phyloP scores from a whole-genome alignment of 2,113 vertebrate genomes.

The Zapornia atra region DNA sequence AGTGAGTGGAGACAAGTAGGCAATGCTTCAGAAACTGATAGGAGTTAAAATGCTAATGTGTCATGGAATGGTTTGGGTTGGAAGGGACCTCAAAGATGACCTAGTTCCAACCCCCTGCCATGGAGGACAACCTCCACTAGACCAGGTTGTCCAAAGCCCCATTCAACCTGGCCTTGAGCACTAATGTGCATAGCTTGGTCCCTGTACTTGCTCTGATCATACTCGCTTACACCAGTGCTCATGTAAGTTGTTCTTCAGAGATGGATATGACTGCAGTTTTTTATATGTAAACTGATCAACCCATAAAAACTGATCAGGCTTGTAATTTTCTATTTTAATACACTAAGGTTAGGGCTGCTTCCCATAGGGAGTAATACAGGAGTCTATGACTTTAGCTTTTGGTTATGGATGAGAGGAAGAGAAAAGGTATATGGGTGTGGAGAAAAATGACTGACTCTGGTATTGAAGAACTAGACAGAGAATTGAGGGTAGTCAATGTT shows the following conservation, averaged over 20 bases:
- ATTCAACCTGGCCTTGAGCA: too few species aligned
- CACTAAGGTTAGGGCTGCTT: background rate
- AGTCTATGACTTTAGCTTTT: background rate
- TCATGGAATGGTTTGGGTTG: too few species aligned
- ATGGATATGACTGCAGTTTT: accelerated
- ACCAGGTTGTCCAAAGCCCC: too few species aligned
- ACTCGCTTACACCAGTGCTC: background rate
- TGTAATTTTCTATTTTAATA: background rate
- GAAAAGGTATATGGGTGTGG: background rate
- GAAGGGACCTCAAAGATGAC: too few species aligned
- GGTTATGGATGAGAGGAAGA: background rate
- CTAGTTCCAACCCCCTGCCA: too few species aligned
- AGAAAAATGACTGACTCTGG: background rate
- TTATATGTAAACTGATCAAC: background rate
- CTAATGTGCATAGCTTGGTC: accelerated
- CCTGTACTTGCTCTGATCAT: background rate
- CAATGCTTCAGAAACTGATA: background rate
- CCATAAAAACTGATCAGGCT: background rate
- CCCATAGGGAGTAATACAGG: background rate
- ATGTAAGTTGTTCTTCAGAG: background rate
- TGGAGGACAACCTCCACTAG: too few species aligned
- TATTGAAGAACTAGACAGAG: background rate
- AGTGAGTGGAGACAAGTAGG: background rate
- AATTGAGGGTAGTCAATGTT: background rate
- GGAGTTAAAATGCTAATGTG: background rate